Evolutionary conservation across 2,888 invertebrate genomes (phyloP).

Genomic region (Halocaridina rubra): DNA sequence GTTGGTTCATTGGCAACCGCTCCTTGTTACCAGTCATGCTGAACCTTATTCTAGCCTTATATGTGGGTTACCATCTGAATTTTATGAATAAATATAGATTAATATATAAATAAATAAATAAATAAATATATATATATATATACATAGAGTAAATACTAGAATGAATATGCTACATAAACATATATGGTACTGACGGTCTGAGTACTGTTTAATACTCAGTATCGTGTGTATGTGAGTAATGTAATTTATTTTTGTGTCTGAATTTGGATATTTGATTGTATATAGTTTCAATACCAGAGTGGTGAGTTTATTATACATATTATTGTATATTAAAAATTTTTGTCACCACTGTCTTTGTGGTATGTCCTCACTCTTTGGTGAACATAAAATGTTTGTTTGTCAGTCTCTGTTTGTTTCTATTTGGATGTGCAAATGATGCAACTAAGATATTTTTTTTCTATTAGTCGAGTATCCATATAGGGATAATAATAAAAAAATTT

Average conservation of each 20-base stretch:
- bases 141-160: too few relatives aligned
- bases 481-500: conserved; percentile 16
- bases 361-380: neutral
- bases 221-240: conserved; percentile 31
- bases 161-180: too few relatives aligned
- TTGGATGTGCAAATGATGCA: conserved; percentile 27
- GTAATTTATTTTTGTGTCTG: conserved; percentile 56
- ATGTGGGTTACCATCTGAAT: conserved; percentile 54
- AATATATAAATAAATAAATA: conserved; percentile 43
- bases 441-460: neutral
- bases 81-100: conserved; percentile 51
- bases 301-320: neutral
- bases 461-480: conserved; percentile 23
- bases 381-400: neutral
- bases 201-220: conserved; percentile 15
- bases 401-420: conserved; percentile 19
- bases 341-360: conserved; percentile 4
- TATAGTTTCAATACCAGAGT: conserved; percentile 14
- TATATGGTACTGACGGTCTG: neutral
- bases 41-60: conserved; percentile 54
- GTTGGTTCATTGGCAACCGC: too few relatives aligned
- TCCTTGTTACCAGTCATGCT: conserved; percentile 54
- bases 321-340: neutral
- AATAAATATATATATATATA: too few relatives aligned
- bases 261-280: conserved; percentile 23